Base-by-base conservation (phyloP, 2,888 invertebrate species). In the Dryomyza anilis region DNA sequence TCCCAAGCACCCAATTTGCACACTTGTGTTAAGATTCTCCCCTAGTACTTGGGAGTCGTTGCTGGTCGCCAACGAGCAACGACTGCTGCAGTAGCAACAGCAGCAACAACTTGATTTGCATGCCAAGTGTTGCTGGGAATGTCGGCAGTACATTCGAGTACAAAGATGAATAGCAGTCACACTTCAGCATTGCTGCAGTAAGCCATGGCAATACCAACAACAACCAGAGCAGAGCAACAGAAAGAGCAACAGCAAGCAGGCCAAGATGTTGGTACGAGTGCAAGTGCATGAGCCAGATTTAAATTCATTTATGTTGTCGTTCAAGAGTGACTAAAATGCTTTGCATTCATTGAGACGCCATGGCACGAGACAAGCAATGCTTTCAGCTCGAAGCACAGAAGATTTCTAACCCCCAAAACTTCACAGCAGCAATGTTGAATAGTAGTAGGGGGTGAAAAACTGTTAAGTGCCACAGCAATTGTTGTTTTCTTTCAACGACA, bases 381-480 rank as follows among this genome's bases (percentile, higher is more conserved):
- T n/a, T n/a, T n/a, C n/a, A n/a, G n/a, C n/a, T n/a, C n/a, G n/a
- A n/a, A n/a, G n/a, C n/a, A n/a, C n/a, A n/a, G n/a, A n/a, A n/a
- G n/a, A n/a, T n/a, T n/a, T n/a, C n/a, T n/a, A n/a, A n/a, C n/a
- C n/a, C n/a, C n/a, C n/a, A n/a, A n/a, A n/a, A n/a, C n/a, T n/a
- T n/a, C n/a, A n/a, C n/a, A n/a, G n/a, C n/a, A n/a, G n/a, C n/a
- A n/a, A n/a, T n/a, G n/a, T n/a, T n/a, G n/a, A n/a, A n/a, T n/a
- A n/a, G n/a, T n/a, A n/a, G n/a, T n/a, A n/a, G n/a, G n/a, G n/a
- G n/a, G n/a, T n/a, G 16, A 8, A 3, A 21, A 33, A 33, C 53
- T 19, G 79, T 76, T 80, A 78, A 80, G 78, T 80, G 78, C 71
- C 74, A 71, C 73, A 78, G 76, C 78, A 78, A 79, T 80, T 79